Base-by-base conservation (phyloP, 2,797 vertebrate species). In the Diceros bicornis region DNA sequence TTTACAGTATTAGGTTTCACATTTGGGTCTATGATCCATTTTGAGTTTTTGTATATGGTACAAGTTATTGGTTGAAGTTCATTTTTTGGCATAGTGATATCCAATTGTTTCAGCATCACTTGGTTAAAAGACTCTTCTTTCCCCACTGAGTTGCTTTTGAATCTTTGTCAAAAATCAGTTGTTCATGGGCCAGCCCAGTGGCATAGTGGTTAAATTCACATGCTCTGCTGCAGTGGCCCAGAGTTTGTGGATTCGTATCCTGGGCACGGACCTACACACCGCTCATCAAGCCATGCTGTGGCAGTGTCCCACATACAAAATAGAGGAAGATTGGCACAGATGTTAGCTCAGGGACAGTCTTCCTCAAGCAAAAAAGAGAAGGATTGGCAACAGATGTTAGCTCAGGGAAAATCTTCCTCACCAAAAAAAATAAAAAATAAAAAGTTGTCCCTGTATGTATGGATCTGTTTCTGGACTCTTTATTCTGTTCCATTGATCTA, bases 61-160 rank as follows among this genome's bases (percentile, higher is more conserved):
- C 27, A 90, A 82, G 17, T 64, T 64, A 71, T 32, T 59, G 1
- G 21, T 66, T 41, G 62, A 86, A 92, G 44, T 77, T 82, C 50
- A 27, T 13, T 41, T 83, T 75, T 82, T 68, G 37, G 81, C 23
- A 27, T 27, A 81, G 61, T 20, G 62, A 34, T 34, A 86, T 59
- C 66, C 41, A 93, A 2, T 61, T 64, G 32, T 71, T 94, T 0
- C 11, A 64, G 47, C 16, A 83, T 68, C 52, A 27, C 71, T 89
- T 86, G 25, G 55, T 92, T 78, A 71, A 78, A 85, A 82, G n/a
- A 72, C 21, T 34, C n/a, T 83, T 77, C 77, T 74, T 93, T 92
- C 32, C 94, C 59, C 32, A 72, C 29, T 85, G 23, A 78, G 44
- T 57, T 96, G 37, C 41, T n/a, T 91, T 79, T 81, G 37, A 6